Evolutionary conservation across 2,113 vertebrate genomes (phyloP).

Genomic region (Struthio camelus): DNA sequence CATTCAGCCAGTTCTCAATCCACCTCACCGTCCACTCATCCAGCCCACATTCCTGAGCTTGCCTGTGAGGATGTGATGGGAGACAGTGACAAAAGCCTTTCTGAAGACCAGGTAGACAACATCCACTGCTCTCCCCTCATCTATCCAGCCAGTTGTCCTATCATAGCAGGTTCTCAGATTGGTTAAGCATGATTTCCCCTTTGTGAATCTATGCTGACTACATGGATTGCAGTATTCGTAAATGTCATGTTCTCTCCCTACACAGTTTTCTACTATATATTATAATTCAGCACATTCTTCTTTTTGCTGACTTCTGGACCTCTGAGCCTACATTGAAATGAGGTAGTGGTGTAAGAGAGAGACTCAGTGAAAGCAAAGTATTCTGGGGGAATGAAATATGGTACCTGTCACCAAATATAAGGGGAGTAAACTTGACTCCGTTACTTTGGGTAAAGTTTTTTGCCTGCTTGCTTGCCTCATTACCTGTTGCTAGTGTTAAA

Average conservation of each 20-base stretch:
- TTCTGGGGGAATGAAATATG: not conserved
- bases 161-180: too few relatives aligned
- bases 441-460: not conserved
- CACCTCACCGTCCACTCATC: too few relatives aligned
- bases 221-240: not conserved
- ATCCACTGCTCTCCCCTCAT: too few relatives aligned
- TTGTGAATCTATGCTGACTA: too few relatives aligned
- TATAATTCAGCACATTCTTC: not conserved
- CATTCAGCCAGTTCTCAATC: too few relatives aligned
- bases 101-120: too few relatives aligned
- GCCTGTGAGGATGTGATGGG: too few relatives aligned
- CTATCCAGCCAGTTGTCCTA: too few relatives aligned
- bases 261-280: not conserved
- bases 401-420: fast-evolving
- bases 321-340: not conserved
- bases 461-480: not conserved
- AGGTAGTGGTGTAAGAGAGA: not conserved
- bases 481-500: not conserved
- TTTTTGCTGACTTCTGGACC: not conserved
- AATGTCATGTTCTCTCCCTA: not conserved
- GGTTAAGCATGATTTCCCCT: too few relatives aligned
- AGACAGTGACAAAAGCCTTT: too few relatives aligned
- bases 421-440: not conserved
- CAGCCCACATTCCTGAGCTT: too few relatives aligned
- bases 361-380: not conserved